phyloP scores from a whole-genome alignment of 2,113 vertebrate species.

The Athene cunicularia region DNA sequence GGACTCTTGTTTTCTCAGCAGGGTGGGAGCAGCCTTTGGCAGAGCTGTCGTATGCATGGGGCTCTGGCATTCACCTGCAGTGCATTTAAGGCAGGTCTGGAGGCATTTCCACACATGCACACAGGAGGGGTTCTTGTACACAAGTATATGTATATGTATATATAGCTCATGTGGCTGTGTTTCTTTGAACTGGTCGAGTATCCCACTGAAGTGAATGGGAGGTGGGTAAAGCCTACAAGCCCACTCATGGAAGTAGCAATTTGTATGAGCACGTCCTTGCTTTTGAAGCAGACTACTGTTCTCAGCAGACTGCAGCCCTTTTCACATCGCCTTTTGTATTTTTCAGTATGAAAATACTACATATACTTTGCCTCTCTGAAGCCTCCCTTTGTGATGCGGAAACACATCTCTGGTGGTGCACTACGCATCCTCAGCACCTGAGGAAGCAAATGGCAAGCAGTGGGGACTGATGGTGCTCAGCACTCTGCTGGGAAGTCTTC shows the following conservation, averaged over 20 bases:
- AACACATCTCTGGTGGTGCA: neutral
- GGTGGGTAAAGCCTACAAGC: neutral
- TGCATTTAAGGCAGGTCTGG: neutral
- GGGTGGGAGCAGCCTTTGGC: neutral
- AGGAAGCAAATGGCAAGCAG: neutral
- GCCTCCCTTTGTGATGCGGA: neutral
- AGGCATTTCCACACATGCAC: neutral
- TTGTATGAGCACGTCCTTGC: neutral
- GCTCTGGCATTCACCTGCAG: neutral
- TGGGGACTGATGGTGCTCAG: neutral
- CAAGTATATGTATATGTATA: neutral
- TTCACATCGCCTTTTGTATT: neutral
- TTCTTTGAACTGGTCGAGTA: conserved; percentile 7
- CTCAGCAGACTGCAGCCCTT: neutral
- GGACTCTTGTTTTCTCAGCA: neutral
- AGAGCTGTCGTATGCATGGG: neutral
- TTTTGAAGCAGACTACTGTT: neutral
- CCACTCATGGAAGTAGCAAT: neutral
- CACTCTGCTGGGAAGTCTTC: neutral
- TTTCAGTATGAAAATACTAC: neutral
- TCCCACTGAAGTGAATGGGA: neutral
- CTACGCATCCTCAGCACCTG: neutral
- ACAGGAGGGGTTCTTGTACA: neutral
- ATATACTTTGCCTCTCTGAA: neutral
- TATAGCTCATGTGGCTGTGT: neutral